phyloP scores from a whole-genome alignment of 1,140 invertebrate genomes.

The Hylyphantes graminicola region DNA sequence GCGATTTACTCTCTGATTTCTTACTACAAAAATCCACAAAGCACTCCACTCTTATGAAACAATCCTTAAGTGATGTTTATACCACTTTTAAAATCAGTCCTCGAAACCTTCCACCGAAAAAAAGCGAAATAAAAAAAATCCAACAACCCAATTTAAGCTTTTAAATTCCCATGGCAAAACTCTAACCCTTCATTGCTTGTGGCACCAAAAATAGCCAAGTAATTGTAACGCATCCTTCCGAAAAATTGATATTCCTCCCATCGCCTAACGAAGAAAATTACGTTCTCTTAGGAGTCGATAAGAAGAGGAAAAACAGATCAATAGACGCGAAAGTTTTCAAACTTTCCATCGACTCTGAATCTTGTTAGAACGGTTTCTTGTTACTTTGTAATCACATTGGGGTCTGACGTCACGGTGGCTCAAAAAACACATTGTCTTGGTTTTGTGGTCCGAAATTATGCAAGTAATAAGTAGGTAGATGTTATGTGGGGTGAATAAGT shows the following conservation, averaged over 20 bases:
- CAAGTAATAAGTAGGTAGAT: too few relatives aligned
- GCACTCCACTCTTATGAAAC: too few relatives aligned
- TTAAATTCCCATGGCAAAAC: too few relatives aligned
- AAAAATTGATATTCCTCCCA: slow-evolving; percentile 48
- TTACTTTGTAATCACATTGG: slow-evolving; percentile 51
- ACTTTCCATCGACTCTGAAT: slow-evolving; percentile 49
- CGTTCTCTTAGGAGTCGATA: slow-evolving; percentile 20
- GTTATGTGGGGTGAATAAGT: too few relatives aligned
- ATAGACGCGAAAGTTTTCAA: slow-evolving; percentile 44
- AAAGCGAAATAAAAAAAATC: too few relatives aligned
- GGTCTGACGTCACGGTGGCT: slow-evolving; percentile 19
- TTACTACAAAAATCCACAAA: too few relatives aligned
- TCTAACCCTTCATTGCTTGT: too few relatives aligned
- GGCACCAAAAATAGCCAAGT: background rate
- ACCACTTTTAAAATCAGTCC: too few relatives aligned
- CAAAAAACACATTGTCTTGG: slow-evolving; percentile 23
- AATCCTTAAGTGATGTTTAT: too few relatives aligned
- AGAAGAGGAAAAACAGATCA: slow-evolving; percentile 34
- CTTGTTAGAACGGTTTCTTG: slow-evolving; percentile 45
- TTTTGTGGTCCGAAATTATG: background rate
- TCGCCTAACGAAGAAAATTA: slow-evolving; percentile 49
- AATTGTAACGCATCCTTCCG: slow-evolving; percentile 5
- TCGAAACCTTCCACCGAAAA: too few relatives aligned
- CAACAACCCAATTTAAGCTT: too few relatives aligned
- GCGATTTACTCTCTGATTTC: too few relatives aligned